Conservation (phyloP, 2,797 vertebrate genomes). For the Tenualosa ilisha region DNA sequence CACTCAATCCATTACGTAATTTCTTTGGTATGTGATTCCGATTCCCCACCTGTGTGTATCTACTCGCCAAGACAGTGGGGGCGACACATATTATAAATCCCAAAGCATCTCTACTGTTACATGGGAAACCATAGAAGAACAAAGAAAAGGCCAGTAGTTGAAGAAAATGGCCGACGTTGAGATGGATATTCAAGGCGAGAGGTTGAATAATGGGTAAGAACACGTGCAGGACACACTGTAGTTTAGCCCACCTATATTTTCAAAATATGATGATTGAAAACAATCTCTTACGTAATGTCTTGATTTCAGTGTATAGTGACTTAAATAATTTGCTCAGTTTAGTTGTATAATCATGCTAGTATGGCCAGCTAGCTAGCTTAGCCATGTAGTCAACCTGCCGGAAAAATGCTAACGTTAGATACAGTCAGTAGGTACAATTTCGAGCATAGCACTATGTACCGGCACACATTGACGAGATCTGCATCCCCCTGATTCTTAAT, state of each 20-base stretch:
- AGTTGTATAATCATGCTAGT: background rate
- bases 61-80: slow-evolving; percentile 13
- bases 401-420: background rate
- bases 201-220: slow-evolving; percentile 81
- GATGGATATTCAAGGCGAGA: slow-evolving; percentile 78
- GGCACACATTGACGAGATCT: background rate
- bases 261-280: background rate
- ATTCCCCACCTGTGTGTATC: background rate
- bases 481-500: background rate
- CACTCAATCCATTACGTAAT: too few species aligned
- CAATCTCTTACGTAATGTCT: background rate
- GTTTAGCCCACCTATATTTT: background rate
- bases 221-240: slow-evolving; percentile 78
- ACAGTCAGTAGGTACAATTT: background rate
- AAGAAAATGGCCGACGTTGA: slow-evolving; percentile 96
- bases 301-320: background rate
- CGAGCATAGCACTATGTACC: background rate
- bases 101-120: background rate
- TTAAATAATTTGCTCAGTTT: background rate
- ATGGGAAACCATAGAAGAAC: slow-evolving; percentile 55
- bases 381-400: background rate
- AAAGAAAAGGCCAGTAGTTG: slow-evolving; percentile 54
- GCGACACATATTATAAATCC: background rate
- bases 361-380: slow-evolving; percentile 8
- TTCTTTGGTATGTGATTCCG: too few species aligned